These are phyloP conservation scores for Campoletis raptor DNA, from an alignment of 2,888 invertebrate species.

Conservation along the genomic window DNA sequence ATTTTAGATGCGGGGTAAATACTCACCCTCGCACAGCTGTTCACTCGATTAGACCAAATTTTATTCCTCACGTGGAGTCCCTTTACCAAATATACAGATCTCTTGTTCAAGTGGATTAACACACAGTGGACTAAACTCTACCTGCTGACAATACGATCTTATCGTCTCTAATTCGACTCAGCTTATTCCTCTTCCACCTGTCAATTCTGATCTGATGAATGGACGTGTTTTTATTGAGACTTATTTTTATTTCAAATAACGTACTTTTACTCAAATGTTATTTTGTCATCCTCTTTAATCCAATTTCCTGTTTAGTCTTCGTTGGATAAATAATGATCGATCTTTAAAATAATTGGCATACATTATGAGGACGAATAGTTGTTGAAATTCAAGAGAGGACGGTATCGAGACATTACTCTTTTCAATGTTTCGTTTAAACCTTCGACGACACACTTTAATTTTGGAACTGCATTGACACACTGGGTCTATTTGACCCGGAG, in stretches of 20 bases:
- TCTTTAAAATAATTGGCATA: neutral
- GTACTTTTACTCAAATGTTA: neutral
- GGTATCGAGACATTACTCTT: too few relatives aligned
- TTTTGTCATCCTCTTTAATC: neutral
- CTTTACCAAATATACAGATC: neutral
- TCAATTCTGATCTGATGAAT: neutral
- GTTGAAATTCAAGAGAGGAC: neutral
- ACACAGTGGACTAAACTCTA: constrained; percentile 10
- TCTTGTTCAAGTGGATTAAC: constrained; percentile 21
- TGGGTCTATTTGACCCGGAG: too few relatives aligned
- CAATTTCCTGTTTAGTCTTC: neutral
- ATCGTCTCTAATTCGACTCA: constrained; percentile 36
- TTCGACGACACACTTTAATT: too few relatives aligned
- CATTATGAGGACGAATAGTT: neutral
- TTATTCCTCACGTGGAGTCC: constrained; percentile 2
- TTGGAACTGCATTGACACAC: too few relatives aligned
- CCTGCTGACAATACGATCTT: constrained; percentile 32
- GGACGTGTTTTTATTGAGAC: neutral
- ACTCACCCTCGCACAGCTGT: constrained; percentile 35
- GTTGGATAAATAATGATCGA: neutral
- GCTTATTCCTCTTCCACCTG: constrained; percentile 28
- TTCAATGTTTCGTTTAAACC: neutral
- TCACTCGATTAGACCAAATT: constrained; percentile 43
- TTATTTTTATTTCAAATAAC: neutral
- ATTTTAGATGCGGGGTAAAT: constrained; percentile 8